Evolutionary conservation across 2,797 vertebrate genomes (phyloP).

Genomic region (Pipistrellus nathusii): DNA sequence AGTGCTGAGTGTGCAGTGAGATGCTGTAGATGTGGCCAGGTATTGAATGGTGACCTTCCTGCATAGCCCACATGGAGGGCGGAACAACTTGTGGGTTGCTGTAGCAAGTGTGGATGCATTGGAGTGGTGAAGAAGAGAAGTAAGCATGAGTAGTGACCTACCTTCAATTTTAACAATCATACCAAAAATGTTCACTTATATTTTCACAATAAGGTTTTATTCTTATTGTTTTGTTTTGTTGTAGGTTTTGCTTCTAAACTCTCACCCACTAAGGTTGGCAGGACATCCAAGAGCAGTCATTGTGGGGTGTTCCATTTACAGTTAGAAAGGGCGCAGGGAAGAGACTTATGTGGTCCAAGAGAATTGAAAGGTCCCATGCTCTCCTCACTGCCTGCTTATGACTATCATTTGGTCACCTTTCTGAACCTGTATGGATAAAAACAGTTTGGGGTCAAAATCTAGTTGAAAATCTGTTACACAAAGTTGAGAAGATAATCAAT

Average conservation of each 20-base stretch:
- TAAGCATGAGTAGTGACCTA: neutral
- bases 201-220: neutral
- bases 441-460: neutral
- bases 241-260: neutral
- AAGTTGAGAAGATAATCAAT: too few species aligned
- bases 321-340: neutral
- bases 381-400: neutral
- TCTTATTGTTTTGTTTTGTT: neutral
- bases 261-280: neutral
- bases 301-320: neutral
- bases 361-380: neutral
- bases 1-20: accelerated
- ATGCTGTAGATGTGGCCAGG: neutral
- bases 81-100: neutral
- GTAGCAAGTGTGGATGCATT: accelerated
- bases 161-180: neutral
- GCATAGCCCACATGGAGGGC: neutral
- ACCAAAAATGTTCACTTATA: neutral
- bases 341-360: neutral
- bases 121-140: neutral
- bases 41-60: neutral
- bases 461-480: neutral
- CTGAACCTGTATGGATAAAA: neutral
- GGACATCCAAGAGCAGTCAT: neutral
- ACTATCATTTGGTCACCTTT: neutral